A percentile compares a stretch with the other conserved stretches of the same genome.
These are phyloP conservation scores for Drosophila ohnishii DNA, from an alignment of 1,140 invertebrate species.

Conservation along the genomic window DNA sequence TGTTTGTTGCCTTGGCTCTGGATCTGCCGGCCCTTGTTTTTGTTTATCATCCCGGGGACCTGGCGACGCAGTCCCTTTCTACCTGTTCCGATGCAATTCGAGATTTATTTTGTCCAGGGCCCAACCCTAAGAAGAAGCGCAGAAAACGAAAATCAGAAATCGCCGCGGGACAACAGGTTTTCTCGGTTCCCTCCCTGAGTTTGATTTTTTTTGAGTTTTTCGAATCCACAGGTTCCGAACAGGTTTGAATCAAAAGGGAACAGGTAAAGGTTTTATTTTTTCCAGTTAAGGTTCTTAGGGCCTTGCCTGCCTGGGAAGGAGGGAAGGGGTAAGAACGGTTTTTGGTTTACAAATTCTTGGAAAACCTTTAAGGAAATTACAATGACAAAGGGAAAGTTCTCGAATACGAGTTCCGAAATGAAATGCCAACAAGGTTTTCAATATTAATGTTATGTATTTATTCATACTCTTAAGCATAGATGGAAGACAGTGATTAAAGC, in stretches of 20 bases:
- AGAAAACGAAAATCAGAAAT: slow-evolving; percentile 63
- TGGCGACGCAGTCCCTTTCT: slow-evolving; percentile 23
- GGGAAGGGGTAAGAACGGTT: slow-evolving; percentile 45
- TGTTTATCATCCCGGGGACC: slow-evolving; percentile 45
- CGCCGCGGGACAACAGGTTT: slow-evolving; percentile 65
- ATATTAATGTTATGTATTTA: slow-evolving; percentile 41
- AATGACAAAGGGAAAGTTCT: slow-evolving; percentile 48
- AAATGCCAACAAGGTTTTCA: slow-evolving; percentile 29
- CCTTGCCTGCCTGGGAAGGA: slow-evolving; percentile 16
- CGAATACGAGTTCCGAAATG: slow-evolving; percentile 23
- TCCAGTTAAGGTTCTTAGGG: slow-evolving; percentile 64
- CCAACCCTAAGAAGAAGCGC: slow-evolving; percentile 57
- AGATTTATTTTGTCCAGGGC: slow-evolving; percentile 65
- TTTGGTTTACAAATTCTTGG: slow-evolving; percentile 49
- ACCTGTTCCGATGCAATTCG: slow-evolving; percentile 74
- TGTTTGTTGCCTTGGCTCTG: slow-evolving; percentile 15
- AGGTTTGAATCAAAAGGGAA: slow-evolving; percentile 65
- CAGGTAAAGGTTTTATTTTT: slow-evolving; percentile 50
- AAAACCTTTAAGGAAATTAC: slow-evolving; percentile 48
- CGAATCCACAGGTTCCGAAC: slow-evolving; percentile 46
- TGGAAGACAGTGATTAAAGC: slow-evolving; percentile 56
- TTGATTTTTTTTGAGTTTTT: slow-evolving; percentile 42
- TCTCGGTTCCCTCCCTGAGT: slow-evolving; percentile 6
- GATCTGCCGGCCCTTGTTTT: slow-evolving; percentile 35
- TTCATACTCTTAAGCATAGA: slow-evolving; percentile 43